phyloP scores from a whole-genome alignment of 2,113 vertebrate genomes.

The Chlorodrepanis virens region DNA sequence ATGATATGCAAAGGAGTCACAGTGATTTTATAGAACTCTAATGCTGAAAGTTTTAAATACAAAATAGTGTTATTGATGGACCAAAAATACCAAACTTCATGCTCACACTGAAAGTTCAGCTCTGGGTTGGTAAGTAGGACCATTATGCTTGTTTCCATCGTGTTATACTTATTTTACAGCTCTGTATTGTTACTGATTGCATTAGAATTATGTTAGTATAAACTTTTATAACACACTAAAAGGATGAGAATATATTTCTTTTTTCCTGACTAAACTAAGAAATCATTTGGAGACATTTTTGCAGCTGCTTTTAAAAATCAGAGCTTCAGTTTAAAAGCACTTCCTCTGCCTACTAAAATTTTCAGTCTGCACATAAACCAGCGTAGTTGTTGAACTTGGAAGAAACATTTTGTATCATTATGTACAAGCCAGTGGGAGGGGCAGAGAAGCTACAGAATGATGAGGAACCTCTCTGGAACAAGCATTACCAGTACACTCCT shows the following conservation, averaged over 20 bases:
- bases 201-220: background rate
- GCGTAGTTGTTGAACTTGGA: background rate
- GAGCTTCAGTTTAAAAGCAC: background rate
- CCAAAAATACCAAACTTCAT: background rate
- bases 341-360: background rate
- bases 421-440: background rate
- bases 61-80: background rate
- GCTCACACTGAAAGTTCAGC: background rate
- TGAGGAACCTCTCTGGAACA: background rate
- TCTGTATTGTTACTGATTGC: background rate
- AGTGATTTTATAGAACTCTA: background rate
- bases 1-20: background rate
- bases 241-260: background rate
- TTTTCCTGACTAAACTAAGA: background rate
- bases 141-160: background rate
- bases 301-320: conserved; percentile 9
- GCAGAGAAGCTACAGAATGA: background rate
- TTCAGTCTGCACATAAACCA: background rate
- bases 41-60: background rate
- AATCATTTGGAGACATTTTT: background rate
- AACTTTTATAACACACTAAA: background rate
- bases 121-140: background rate
- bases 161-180: background rate
- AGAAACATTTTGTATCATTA: background rate
- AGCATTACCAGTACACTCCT: background rate